Evolutionary conservation across 2,113 vertebrate species (phyloP), one percentile per base, ranked within the genome.

Genomic region (Platysteira castanea): DNA sequence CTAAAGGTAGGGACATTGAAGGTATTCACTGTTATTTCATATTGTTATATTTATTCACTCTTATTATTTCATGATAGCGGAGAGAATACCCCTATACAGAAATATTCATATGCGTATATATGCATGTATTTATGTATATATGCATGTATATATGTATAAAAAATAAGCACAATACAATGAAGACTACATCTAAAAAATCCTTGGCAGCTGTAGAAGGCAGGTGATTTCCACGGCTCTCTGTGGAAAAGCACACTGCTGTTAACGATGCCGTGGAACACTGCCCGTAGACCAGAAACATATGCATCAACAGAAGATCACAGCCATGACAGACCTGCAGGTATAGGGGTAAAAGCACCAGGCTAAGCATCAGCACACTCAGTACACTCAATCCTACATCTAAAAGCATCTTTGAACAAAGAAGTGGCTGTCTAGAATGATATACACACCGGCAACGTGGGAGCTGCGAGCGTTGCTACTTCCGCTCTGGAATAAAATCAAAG

Each of bases 191-290:
- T 93, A 71, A 92, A 95, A 70, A 87, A 90, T 80, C 64, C 56
- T 91, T 97, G 97, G 98, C 96, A 82, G 46, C 20, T n/a, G 37
- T 42, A 47, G 69, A 70, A 89, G 70, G 90, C 98, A 98, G 97
- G 97, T 98, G 98, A 97, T 98, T 97, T 96, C 97, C 94, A 94
- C 94, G 94, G 95, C 84, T 93, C 44, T 84, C 84, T 90, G 88
- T 89, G 95, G 90, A 94, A 93, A 69, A 91, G 79, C 92, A 71
- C 63, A 20, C 84, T 93, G 79, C 79, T 54, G 47, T 90, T 97
- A 98, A 97, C 2, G 63, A 85, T 77, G 82, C 93, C 44, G 41
- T 39, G 77, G 89, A 96, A 89, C 84, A 8, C 93, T 77, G 83
- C 81, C 89, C 77, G 78, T 91, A 92, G 91, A 92, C 90, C 52